Percentiles rank a stretch among this genome's conserved stretches.
These are phyloP conservation scores for Hyperoodon ampullatus DNA, from an alignment of 2,113 vertebrate species.

Conservation along the genomic window DNA sequence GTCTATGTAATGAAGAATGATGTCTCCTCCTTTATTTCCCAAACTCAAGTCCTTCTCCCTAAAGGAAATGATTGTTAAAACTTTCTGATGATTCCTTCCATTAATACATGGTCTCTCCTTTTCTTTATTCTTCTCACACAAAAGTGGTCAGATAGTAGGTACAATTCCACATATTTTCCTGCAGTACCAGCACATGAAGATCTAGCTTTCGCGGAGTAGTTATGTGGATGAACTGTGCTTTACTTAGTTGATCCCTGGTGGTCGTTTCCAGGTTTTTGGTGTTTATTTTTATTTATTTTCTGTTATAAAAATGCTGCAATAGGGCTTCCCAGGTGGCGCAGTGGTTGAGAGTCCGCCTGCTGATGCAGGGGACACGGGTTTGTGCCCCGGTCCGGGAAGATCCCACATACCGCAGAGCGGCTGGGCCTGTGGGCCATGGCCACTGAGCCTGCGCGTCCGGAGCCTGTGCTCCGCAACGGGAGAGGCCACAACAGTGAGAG, in stretches of 20 bases:
- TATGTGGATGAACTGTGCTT: background rate
- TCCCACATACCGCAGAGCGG: too few species aligned
- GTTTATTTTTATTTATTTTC: conserved; percentile 20
- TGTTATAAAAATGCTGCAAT: background rate
- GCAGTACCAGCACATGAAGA: background rate
- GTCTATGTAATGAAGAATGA: background rate
- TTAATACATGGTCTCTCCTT: background rate
- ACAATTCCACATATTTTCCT: background rate
- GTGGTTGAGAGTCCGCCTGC: too few species aligned
- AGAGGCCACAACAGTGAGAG: too few species aligned
- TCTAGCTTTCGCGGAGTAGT: background rate
- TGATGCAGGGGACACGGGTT: too few species aligned
- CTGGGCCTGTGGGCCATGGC: too few species aligned
- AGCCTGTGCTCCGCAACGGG: too few species aligned
- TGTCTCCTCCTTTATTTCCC: background rate
- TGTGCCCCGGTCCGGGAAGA: too few species aligned
- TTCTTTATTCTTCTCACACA: background rate
- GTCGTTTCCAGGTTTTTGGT: background rate
- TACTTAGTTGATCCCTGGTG: background rate
- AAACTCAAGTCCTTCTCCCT: background rate
- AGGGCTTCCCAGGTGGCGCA: too few species aligned
- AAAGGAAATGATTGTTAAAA: background rate
- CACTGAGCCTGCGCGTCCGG: too few species aligned
- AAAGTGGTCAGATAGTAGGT: background rate
- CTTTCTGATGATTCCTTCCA: background rate